Evolutionary conservation across 2,888 invertebrate species (phyloP), one percentile per base, ranked within the genome.

Genomic region (Metellina segmentata): DNA sequence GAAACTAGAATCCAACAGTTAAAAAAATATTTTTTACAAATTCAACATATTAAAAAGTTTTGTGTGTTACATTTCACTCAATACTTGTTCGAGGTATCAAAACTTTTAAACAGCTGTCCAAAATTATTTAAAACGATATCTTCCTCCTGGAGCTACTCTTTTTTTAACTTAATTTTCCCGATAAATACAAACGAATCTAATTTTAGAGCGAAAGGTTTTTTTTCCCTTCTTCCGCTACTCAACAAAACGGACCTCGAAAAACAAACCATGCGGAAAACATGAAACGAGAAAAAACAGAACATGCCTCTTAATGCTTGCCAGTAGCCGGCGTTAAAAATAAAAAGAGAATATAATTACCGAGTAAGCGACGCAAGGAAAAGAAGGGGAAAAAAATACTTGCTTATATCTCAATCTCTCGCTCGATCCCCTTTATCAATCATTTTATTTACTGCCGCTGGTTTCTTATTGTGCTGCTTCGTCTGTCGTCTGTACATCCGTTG

Each of bases 401-500:
- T n/a, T 77, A 48, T 48, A 53, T 83, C 74, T 72, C 51, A 82
- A 70, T 82, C 71, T 71, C 71, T n/a, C 20, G 7, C 20, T 61
- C 34, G 34, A 7, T 69, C 72, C 7, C 20, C 72, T 74, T 83
- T 48, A 82, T 74, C 52, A 19, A 52, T 74, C 83, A 74, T 52
- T 83, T 53, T 74, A 51, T 83, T 83, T 83, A 72, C 51, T 34
- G 51, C 34, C 72, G 19, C 52, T 74, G 52, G 74, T 52, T 74
- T 83, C 70, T 19, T 71, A 71, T 51, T 82, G 49, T 69, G 82
- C 49, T 51, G 13, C 61, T 48, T 74, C 78, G 49, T 78, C 51
- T 34, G 78, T n/a, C 70, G 70, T 34, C 69, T 20, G 19, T 9
- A 79, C 86, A 86, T 86, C 86, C 86, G 86, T 86, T 86, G 86